phyloP scores from a whole-genome alignment of 2,113 vertebrate species.

The Prinia subflava region DNA sequence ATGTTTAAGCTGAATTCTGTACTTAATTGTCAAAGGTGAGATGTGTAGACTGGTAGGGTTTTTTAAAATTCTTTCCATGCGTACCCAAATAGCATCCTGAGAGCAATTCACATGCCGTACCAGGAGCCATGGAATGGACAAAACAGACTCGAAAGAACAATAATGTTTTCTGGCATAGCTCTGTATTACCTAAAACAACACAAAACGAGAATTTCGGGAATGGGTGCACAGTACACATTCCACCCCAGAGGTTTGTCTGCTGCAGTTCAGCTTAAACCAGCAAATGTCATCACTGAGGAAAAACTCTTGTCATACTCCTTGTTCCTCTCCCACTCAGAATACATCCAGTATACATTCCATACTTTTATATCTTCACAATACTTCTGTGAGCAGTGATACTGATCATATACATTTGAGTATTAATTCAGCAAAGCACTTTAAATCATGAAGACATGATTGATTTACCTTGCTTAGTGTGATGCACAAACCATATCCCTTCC shows the following conservation, averaged over 20 bases:
- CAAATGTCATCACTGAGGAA: background rate
- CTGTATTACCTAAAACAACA: background rate
- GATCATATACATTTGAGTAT: background rate
- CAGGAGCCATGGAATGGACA: background rate
- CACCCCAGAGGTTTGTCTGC: background rate
- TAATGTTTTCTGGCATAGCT: background rate
- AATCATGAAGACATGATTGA: background rate
- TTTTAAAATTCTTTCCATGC: background rate
- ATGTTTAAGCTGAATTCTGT: background rate
- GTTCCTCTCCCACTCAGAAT: background rate
- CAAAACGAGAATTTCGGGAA: constrained; percentile 1
- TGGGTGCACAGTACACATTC: background rate
- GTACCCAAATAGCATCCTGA: background rate
- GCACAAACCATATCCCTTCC: background rate
- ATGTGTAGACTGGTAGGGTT: background rate
- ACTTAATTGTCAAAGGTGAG: background rate
- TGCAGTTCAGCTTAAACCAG: background rate
- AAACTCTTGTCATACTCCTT: background rate
- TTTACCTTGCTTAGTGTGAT: background rate
- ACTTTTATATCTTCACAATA: background rate
- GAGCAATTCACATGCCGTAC: background rate
- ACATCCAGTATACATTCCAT: background rate
- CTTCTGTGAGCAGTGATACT: background rate
- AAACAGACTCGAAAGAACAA: background rate
- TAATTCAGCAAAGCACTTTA: background rate